phyloP scores from a whole-genome alignment of 2,888 invertebrate genomes.

The Bimastos eiseni region DNA sequence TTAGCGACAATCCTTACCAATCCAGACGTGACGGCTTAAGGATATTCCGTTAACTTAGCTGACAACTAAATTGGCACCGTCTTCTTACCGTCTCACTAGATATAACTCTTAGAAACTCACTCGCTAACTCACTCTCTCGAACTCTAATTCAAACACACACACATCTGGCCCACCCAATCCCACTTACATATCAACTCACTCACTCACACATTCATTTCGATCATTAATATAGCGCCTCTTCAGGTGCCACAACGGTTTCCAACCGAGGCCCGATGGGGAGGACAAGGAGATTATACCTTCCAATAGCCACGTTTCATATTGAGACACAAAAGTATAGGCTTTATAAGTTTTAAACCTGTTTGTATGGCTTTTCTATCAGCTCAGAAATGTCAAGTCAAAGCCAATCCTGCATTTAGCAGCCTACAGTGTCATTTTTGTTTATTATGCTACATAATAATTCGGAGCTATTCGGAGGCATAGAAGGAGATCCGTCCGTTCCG shows the following conservation, averaged over 20 bases:
- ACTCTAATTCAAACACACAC: too few species aligned
- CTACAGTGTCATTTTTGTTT: background rate
- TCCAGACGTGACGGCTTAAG: background rate
- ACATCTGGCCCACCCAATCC: too few species aligned
- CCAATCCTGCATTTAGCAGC: background rate
- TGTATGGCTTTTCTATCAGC: background rate
- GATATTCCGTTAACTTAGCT: background rate
- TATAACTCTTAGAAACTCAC: background rate
- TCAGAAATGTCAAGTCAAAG: background rate
- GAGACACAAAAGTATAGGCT: background rate
- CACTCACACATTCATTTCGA: background rate
- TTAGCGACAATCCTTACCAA: background rate
- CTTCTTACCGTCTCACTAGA: background rate
- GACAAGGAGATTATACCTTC: background rate
- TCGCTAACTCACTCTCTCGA: too few species aligned
- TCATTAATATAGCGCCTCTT: background rate
- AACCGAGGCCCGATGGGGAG: background rate
- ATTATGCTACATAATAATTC: background rate
- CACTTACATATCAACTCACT: background rate
- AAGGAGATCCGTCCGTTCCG: background rate
- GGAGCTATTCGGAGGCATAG: background rate
- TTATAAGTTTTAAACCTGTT: background rate
- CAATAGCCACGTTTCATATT: background rate
- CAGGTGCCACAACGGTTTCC: background rate
- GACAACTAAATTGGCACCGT: too few species aligned